Conservation (phyloP, 2,113 vertebrate species). For the Eolophus roseicapilla region DNA sequence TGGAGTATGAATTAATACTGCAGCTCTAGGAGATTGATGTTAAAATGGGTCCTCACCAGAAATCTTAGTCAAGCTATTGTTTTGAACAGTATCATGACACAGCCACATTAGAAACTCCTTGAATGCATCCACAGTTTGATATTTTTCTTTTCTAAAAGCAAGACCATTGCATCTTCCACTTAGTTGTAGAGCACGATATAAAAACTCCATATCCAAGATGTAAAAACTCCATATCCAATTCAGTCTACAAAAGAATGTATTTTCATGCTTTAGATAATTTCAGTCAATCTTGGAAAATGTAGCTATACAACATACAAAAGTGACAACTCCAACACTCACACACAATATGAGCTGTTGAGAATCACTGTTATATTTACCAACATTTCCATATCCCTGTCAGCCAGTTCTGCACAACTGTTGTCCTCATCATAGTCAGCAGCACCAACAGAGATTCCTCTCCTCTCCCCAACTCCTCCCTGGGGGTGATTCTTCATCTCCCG, state of each 20-base stretch:
- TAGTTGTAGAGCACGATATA: not conserved
- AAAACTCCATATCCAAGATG: slow-evolving; percentile 18
- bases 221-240: not conserved
- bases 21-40: not conserved
- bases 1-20: slow-evolving; percentile 23
- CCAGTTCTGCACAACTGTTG: slow-evolving; percentile 72
- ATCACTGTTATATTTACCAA: slow-evolving; percentile 75
- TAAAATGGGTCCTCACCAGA: not conserved
- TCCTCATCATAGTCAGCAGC: slow-evolving; percentile 70
- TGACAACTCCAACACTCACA: slow-evolving; percentile 71
- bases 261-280: slow-evolving; percentile 74
- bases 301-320: slow-evolving; percentile 71
- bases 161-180: not conserved
- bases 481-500: slow-evolving; percentile 20
- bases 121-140: not conserved
- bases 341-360: slow-evolving; percentile 74
- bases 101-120: not conserved
- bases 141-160: not conserved
- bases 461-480: not conserved
- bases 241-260: slow-evolving; percentile 68
- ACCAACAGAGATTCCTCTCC: slow-evolving; percentile 61
- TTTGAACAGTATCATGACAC: not conserved
- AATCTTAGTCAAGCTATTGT: not conserved
- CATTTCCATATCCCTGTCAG: slow-evolving; percentile 73
- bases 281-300: slow-evolving; percentile 73